Evolutionary conservation across 1,140 invertebrate species (phyloP).

Genomic region (Akabosia matsudoensis): DNA sequence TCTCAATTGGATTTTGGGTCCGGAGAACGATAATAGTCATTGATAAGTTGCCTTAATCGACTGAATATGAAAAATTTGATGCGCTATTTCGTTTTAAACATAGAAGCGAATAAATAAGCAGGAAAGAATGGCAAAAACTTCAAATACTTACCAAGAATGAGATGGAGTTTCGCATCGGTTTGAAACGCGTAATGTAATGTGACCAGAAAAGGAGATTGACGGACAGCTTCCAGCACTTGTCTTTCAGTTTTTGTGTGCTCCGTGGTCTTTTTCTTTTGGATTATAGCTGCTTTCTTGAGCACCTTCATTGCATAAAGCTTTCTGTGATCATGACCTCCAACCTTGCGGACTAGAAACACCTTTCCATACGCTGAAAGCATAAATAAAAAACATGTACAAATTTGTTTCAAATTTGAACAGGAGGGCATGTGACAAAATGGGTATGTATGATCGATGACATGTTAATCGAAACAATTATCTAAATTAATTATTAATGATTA

Average conservation of each 20-base stretch:
- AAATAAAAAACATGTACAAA: slow-evolving; percentile 52
- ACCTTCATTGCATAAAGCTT: slow-evolving; percentile 93
- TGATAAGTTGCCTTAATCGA: too few species aligned
- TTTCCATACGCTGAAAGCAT: slow-evolving; percentile 83
- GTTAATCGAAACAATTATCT: too few species aligned
- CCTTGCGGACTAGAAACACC: slow-evolving; percentile 85
- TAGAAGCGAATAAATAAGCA: not conserved
- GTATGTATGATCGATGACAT: not conserved
- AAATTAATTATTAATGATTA: too few species aligned
- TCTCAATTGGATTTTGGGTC: too few species aligned
- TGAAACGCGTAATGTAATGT: slow-evolving; percentile 93
- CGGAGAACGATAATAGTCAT: too few species aligned
- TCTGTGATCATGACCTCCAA: slow-evolving; percentile 70
- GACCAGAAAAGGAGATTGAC: slow-evolving; percentile 84
- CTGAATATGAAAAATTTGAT: too few species aligned
- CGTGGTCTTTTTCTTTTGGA: slow-evolving; percentile 87
- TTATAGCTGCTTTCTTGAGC: slow-evolving; percentile 81
- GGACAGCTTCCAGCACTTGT: slow-evolving; percentile 80
- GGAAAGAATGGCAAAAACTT: not conserved
- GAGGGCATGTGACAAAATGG: too few species aligned
- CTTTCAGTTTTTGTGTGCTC: slow-evolving; percentile 90
- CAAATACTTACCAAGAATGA: slow-evolving; percentile 76
- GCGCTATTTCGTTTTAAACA: too few species aligned
- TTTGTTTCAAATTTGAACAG: not conserved
- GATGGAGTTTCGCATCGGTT: slow-evolving; percentile 83